Evolutionary conservation across 2,888 invertebrate species (phyloP), one percentile per base, ranked within the genome.

Genomic region (Tenthredo distinguenda): DNA sequence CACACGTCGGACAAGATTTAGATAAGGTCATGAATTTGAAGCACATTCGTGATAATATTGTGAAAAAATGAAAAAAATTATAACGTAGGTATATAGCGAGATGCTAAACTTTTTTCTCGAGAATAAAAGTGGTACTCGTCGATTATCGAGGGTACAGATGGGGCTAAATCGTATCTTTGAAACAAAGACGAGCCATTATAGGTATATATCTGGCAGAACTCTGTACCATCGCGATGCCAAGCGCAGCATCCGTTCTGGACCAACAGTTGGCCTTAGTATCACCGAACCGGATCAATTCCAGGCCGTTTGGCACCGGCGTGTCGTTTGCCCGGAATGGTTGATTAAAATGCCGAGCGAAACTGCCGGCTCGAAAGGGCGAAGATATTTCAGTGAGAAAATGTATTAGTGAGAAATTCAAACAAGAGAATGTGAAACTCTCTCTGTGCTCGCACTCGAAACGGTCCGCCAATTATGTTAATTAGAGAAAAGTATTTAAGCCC

Each of bases 301-400:
- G 81, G 81, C 62, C 37, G 81, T 81, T 81, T 81, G 81, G 34
- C 40, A 58, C 50, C 62, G 50, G 34, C 62, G 81, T 81, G 81
- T 81, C 58, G 62, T 81, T 81, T 81, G 12, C 58, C 81, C 40
- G 81, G 81, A 40, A 81, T 81, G 58, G 81, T 81, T 81, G 81
- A 62, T 81, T 81, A 81, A 81, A 81, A 81, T 81, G 21, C 62
- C 81, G 81, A 81, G 81, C 37, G 62, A 81, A 81, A 26, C 62
- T 62, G 62, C 81, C 12, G 40, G 18, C 26, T 26, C 40, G 62
- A 62, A 81, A 37, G 81, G 58, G 81, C 58, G 81, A 26, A 81
- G 58, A 81, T 81, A 81, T 81, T 81, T 81, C 81, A 81, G 81
- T 37, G 81, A 62, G 58, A 37, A 81, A 62, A 58, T 40, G 34